A percentile compares a stretch with the other conserved stretches of the same genome.
phyloP scores from a whole-genome alignment of 2,113 vertebrate species.

The zebrafish (Danio rerio) region GRCz12tu NC_133180.1:55175001-55175500 shows the following conservation, averaged over 20 bases:
- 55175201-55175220: too few relatives aligned
- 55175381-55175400: constrained; percentile 54
- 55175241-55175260: constrained; percentile 65
- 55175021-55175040: not conserved
- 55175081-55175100: not conserved
- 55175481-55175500: not conserved
- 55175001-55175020: not conserved
- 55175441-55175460: constrained; percentile 47
- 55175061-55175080: too few relatives aligned
- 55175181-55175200: not conserved
- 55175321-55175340: not conserved
- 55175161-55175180: not conserved
- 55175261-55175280: constrained; percentile 46
- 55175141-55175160: not conserved
- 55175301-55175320: not conserved
- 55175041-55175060: too few relatives aligned
- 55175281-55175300: constrained; percentile 54
- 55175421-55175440: constrained; percentile 60
- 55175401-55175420: constrained; percentile 70
- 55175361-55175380: constrained; percentile 61
- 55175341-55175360: not conserved
- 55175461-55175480: constrained; percentile 63
- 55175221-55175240: constrained; percentile 16
- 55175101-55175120: not conserved
- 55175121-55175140: not conserved